Percentiles rank a stretch among this genome's conserved stretches.
Conservation (phyloP, 2,113 vertebrate genomes). For the Girardinichthys multiradiatus region DNA sequence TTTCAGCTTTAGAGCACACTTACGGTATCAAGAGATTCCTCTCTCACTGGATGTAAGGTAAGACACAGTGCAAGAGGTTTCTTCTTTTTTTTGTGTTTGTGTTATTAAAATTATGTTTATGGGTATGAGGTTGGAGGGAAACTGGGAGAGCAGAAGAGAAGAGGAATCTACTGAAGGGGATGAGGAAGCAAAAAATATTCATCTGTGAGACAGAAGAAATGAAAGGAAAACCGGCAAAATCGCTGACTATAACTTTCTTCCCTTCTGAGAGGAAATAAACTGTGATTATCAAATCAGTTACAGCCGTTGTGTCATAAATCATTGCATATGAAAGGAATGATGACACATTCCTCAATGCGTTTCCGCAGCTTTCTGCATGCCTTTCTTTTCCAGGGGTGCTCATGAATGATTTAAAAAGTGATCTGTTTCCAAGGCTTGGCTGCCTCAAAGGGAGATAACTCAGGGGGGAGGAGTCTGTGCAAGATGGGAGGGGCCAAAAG, state of each 20-base stretch:
- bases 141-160: constrained; percentile 32
- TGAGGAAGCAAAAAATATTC: constrained; percentile 22
- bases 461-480: constrained; percentile 50
- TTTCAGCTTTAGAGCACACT: constrained; percentile 73
- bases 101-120: constrained; percentile 72
- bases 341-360: constrained; percentile 67
- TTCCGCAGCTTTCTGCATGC: constrained; percentile 65
- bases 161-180: constrained; percentile 41
- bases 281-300: constrained; percentile 81
- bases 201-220: constrained; percentile 59
- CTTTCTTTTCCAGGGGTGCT: constrained; percentile 68
- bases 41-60: constrained; percentile 60
- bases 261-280: constrained; percentile 70
- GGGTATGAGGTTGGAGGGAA: constrained; percentile 12
- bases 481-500: constrained; percentile 33
- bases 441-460: constrained; percentile 49
- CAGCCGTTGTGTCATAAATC: constrained; percentile 77
- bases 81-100: constrained; percentile 71
- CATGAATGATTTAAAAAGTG: constrained; percentile 80
- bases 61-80: constrained; percentile 38
- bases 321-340: constrained; percentile 64
- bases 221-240: constrained; percentile 60
- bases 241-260: constrained; percentile 74
- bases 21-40: constrained; percentile 71
- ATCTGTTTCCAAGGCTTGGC: constrained; percentile 67